Conservation (phyloP, 2,888 invertebrate species). For the Cabera pusaria region DNA sequence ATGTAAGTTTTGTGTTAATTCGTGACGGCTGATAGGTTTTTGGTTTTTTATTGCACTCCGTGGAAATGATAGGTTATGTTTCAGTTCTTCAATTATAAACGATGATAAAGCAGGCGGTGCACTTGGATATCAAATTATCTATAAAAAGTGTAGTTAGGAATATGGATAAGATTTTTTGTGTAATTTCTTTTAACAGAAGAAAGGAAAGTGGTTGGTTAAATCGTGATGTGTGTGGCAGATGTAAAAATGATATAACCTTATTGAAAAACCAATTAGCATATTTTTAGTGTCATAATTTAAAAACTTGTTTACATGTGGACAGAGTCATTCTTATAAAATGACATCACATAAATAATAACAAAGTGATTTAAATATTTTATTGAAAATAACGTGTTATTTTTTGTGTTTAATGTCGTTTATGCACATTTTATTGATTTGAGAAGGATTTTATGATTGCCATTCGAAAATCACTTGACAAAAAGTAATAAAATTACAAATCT, state of each 20-base stretch:
- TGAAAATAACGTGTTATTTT: constrained; percentile 5
- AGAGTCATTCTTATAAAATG: constrained; percentile 2
- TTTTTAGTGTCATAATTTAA: constrained; percentile 16
- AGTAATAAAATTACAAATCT: too few relatives aligned
- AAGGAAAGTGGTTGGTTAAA: background rate
- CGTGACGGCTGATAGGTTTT: constrained; percentile 26
- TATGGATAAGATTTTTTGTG: too few relatives aligned
- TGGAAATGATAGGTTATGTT: constrained; percentile 26
- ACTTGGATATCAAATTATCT: constrained; percentile 8
- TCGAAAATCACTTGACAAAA: too few relatives aligned
- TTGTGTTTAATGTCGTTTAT: background rate
- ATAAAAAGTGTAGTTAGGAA: too few relatives aligned
- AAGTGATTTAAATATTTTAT: constrained; percentile 1
- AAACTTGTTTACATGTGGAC: constrained; percentile 12
- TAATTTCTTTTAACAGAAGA: constrained; percentile 1
- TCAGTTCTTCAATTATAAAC: constrained; percentile 29
- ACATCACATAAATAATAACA: constrained; percentile 16
- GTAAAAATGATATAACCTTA: constrained; percentile 34
- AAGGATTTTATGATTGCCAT: too few relatives aligned
- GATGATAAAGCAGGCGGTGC: constrained; percentile 27
- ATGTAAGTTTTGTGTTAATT: constrained; percentile 35
- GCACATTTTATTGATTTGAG: background rate
- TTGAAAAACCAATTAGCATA: constrained; percentile 26
- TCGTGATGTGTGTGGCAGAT: background rate
- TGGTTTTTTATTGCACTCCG: constrained; percentile 29